phyloP scores from a whole-genome alignment of 2,797 vertebrate genomes.

The Anas georgica region DNA sequence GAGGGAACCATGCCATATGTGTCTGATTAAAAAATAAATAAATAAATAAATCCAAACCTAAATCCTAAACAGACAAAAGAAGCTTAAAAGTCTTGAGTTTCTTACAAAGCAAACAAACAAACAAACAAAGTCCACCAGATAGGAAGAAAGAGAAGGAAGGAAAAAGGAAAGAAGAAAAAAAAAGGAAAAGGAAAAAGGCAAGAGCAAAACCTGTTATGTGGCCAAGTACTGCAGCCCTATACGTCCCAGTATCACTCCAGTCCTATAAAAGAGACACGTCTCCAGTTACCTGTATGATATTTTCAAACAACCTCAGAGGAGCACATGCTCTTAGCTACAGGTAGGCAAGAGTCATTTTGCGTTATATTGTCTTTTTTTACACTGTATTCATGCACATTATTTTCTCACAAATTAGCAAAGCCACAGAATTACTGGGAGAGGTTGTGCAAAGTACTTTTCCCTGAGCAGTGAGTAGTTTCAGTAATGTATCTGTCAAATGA shows the following conservation, averaged over 20 bases:
- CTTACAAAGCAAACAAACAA: background rate
- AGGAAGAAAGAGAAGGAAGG: background rate
- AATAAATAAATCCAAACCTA: background rate
- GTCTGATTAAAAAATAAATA: no score
- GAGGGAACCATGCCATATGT: background rate
- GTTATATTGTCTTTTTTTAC: background rate
- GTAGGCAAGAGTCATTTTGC: background rate
- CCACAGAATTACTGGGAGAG: background rate
- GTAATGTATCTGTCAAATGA: fast-evolving
- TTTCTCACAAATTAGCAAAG: background rate
- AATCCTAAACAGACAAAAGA: background rate
- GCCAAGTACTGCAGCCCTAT: background rate
- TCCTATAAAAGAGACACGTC: background rate
- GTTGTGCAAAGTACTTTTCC: background rate
- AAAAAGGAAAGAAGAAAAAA: background rate
- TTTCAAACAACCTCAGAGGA: background rate
- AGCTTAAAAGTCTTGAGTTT: background rate
- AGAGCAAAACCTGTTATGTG: background rate
- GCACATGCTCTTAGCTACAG: fast-evolving
- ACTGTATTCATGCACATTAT: background rate
- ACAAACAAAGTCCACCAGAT: background rate
- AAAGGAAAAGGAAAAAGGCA: background rate
- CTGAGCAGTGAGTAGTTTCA: background rate
- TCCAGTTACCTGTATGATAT: fast-evolving
- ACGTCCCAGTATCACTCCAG: background rate